Conservation (phyloP, 2,888 invertebrate genomes). For the Andricus curvator region DNA sequence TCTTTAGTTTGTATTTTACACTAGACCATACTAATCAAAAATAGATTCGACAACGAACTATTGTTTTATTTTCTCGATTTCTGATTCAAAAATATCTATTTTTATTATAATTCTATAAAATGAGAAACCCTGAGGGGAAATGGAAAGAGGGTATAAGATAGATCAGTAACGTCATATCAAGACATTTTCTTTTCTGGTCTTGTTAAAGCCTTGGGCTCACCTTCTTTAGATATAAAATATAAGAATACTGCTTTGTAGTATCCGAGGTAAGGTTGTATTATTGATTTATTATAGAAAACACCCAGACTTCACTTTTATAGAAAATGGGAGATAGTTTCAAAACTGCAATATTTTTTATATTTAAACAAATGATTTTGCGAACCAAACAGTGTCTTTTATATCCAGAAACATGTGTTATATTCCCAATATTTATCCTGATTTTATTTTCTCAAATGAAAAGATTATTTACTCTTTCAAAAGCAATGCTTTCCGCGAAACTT, state of each 20-base stretch:
- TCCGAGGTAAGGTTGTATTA: neutral
- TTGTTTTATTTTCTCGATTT: too few relatives aligned
- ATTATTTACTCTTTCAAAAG: neutral
- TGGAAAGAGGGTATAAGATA: neutral
- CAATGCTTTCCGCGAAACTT: neutral
- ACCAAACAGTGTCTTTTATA: too few relatives aligned
- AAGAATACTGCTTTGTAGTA: slow-evolving; percentile 7
- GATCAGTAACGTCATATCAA: slow-evolving; percentile 16
- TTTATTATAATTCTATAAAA: neutral
- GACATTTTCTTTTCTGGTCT: neutral
- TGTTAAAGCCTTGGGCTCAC: slow-evolving; percentile 9
- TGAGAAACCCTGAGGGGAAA: neutral
- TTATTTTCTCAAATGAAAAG: neutral
- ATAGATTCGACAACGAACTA: too few relatives aligned
- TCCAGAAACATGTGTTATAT: neutral
- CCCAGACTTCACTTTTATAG: too few relatives aligned
- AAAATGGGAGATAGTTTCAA: too few relatives aligned
- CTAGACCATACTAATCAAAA: too few relatives aligned
- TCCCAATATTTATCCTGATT: neutral
- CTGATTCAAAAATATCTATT: too few relatives aligned
- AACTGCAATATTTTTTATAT: too few relatives aligned
- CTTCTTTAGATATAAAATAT: slow-evolving; percentile 14
- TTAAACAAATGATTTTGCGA: too few relatives aligned
- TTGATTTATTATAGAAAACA: slow-evolving; percentile 19
- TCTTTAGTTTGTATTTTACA: too few relatives aligned